A percentile compares a stretch with the other conserved stretches of the same genome.
These are phyloP conservation scores for Papilio demoleus DNA, from an alignment of 2,888 invertebrate species.

Conservation along the genomic window DNA sequence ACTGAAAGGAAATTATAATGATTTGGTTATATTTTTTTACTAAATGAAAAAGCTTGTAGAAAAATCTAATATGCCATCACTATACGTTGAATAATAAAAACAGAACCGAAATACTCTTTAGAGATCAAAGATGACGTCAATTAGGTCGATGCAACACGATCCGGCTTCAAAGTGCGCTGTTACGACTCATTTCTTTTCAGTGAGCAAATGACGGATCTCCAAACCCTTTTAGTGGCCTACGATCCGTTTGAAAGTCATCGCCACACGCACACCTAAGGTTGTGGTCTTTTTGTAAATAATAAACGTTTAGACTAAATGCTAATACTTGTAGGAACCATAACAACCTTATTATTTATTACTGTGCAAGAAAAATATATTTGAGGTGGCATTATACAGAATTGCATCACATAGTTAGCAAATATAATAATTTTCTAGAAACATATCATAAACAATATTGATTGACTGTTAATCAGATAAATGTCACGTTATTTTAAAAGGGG, in stretches of 20 bases:
- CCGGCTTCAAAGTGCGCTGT: constrained; percentile 58
- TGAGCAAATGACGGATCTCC: constrained; percentile 68
- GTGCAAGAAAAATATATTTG: too few relatives aligned
- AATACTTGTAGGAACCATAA: neutral
- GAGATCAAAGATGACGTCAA: constrained; percentile 75
- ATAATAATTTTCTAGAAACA: too few relatives aligned
- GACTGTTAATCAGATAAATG: too few relatives aligned
- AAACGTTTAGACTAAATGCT: too few relatives aligned
- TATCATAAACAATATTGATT: too few relatives aligned
- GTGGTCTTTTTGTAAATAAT: neutral
- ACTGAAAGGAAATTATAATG: too few relatives aligned
- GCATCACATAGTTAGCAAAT: too few relatives aligned
- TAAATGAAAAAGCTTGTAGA: too few relatives aligned
- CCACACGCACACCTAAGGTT: constrained; percentile 58
- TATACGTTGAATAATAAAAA: constrained; percentile 50
- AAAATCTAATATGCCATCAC: constrained; percentile 14
- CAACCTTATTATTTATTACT: too few relatives aligned
- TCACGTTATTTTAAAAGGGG: too few relatives aligned
- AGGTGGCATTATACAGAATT: too few relatives aligned
- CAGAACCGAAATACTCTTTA: constrained; percentile 56
- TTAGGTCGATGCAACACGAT: constrained; percentile 67
- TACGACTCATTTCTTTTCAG: constrained; percentile 69
- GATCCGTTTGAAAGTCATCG: constrained; percentile 54
- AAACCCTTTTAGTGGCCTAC: constrained; percentile 69
- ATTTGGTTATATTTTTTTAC: too few relatives aligned